These are phyloP conservation scores for Drosophila sp. DNA, from an alignment of 1,140 invertebrate species.

Conservation along the genomic window DNA sequence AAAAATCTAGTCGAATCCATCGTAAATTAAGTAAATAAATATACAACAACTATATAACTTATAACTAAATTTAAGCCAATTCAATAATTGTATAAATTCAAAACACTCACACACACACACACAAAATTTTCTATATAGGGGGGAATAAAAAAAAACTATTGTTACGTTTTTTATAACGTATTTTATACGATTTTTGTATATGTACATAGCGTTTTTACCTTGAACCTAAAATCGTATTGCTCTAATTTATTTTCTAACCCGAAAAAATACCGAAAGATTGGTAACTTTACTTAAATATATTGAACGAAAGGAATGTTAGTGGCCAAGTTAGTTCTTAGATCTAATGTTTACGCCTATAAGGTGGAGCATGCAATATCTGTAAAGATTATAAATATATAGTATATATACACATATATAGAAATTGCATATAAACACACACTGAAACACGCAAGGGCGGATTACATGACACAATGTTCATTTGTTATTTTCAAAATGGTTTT, in stretches of 20 bases:
- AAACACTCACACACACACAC: slow-evolving; percentile 10
- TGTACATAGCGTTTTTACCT: slow-evolving; percentile 75
- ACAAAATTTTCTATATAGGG: slow-evolving; percentile 12
- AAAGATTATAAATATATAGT: slow-evolving; percentile 62
- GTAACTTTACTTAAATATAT: slow-evolving; percentile 38
- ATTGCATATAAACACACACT: slow-evolving; percentile 32
- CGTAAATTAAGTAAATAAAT: slow-evolving; percentile 70
- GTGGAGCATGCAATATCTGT: slow-evolving; percentile 61
- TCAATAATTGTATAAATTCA: slow-evolving; percentile 66
- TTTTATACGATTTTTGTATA: slow-evolving; percentile 75
- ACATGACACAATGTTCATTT: background rate
- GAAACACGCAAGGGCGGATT: slow-evolving; percentile 9
- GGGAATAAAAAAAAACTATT: slow-evolving; percentile 47
- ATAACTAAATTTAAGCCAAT: slow-evolving; percentile 18
- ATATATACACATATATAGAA: slow-evolving; percentile 51
- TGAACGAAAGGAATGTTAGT: slow-evolving; percentile 52
- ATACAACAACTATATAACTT: slow-evolving; percentile 39
- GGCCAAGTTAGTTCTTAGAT: slow-evolving; percentile 58
- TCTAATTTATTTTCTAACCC: slow-evolving; percentile 63
- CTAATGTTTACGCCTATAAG: slow-evolving; percentile 60
- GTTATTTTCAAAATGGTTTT: background rate
- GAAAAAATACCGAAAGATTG: slow-evolving; percentile 24
- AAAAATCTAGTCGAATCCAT: slow-evolving; percentile 61
- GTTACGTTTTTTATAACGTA: slow-evolving; percentile 66
- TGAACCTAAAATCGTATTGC: slow-evolving; percentile 46